These are phyloP conservation scores for Epiperipatus broadwayi DNA, from an alignment of 2,888 invertebrate genomes.

Conservation along the genomic window DNA sequence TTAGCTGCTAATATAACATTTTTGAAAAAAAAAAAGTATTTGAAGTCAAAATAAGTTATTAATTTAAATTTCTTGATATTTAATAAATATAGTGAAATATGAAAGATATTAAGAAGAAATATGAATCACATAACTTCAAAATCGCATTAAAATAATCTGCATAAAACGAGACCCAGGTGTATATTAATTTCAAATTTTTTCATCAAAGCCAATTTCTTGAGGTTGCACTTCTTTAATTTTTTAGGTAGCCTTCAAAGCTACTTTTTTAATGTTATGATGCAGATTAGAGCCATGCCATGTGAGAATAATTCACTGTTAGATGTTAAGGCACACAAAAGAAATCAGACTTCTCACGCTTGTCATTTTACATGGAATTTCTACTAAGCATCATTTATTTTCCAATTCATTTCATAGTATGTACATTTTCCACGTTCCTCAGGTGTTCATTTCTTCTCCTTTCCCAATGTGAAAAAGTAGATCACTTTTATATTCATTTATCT, in stretches of 20 bases:
- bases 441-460: too few species aligned
- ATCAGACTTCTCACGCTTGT: conserved; percentile 60
- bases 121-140: too few species aligned
- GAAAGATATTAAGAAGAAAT: too few species aligned
- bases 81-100: too few species aligned
- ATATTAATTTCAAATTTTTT: conserved; percentile 25
- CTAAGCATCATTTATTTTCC: conserved; percentile 51
- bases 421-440: conserved; percentile 30
- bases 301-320: conserved; percentile 41
- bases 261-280: conserved; percentile 42
- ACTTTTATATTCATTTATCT: too few species aligned
- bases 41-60: too few species aligned
- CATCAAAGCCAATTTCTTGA: conserved; percentile 40
- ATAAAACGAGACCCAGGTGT: too few species aligned
- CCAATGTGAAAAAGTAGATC: too few species aligned
- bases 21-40: too few species aligned
- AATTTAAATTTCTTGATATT: too few species aligned
- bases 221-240: conserved; percentile 32
- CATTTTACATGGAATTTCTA: conserved; percentile 55
- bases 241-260: conserved; percentile 26
- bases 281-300: conserved; percentile 69
- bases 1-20: too few species aligned
- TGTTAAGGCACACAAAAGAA: conserved; percentile 52
- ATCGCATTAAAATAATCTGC: too few species aligned
- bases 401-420: conserved; percentile 55